Evolutionary conservation across 1,140 invertebrate species (phyloP), one percentile per base, ranked within the genome.

Genomic region (Trachymyrmex septentrionalis): DNA sequence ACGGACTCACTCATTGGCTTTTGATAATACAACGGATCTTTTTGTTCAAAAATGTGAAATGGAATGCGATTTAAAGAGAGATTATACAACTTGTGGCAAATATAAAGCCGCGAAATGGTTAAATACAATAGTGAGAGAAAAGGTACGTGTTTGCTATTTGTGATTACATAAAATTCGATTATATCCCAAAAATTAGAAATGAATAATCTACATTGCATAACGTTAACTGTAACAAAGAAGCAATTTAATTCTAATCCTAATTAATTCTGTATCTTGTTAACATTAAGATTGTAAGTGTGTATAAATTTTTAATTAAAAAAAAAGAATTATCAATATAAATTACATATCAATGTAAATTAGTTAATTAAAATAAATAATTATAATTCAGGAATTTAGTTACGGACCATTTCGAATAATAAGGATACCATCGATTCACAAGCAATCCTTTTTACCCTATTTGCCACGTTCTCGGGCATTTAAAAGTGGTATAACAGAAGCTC

Each of bases 321-420:
- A 34, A 14, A 34, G 0, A 75, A 30, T 59, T 59, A 16, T 48
- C n/a, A n/a, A n/a, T n/a, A n/a, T n/a, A n/a, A n/a, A n/a, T n/a
- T n/a, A 69, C 1, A 57, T 57, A 57, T 57, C 6, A 57, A n/a
- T 55, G 21, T n/a, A 21, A 71, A 59, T 57, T 71, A 57, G 21
- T 50, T 59, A 27, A 69, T 50, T 48, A 82, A 48, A 53, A 0
- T 19, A 57, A 81, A 71, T 71, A 38, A 19, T 80, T 59, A 64
- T 64, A 24, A 76, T 88, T 67, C 72, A 95, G 95, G 94, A 95
- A 72, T 93, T 93, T 64, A 92, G 55, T 76, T 95, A 95, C 69
- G 95, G 95, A 0, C 89, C 95, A 6, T 90, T 95, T 64, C 95
- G 92, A 81, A 61, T 95, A 30, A 93, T 95, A 59, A 93, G 92